Evolutionary conservation across 1,140 invertebrate genomes (phyloP), one percentile per base, ranked within the genome.

Genomic region (Drosophila seguyi): DNA sequence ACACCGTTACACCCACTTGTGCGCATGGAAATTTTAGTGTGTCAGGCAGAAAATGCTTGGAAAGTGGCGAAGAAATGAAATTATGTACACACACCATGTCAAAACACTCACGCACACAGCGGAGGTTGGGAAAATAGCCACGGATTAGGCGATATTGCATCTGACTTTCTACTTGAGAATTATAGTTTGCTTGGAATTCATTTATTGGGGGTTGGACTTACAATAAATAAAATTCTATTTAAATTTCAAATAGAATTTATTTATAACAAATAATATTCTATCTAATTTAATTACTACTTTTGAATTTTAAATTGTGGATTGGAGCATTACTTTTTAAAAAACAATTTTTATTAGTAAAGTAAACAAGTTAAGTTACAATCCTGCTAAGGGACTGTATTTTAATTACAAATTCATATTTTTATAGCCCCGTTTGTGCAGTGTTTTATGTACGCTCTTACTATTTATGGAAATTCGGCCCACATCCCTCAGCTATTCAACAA

Each of bases 31-130:
- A 80, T 72, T 83, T 83, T 60, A 71, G 77, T 76, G 65, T 84
- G 81, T 58, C 71, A 75, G 71, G 52, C 71, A 66, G 58, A 66
- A 73, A 81, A 82, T 63, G 58, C 55, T 62, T 68, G 65, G 60
- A 85, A 83, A 85, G 71, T 53, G 72, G 67, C 56, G n/a, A 58
- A 66, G 79, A 82, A 86, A 75, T 79, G 72, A 60, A 71, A 81
- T 75, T 78, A 74, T 82, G 68, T 52, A 62, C 53, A 67, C 10
- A 63, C 16, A 50, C 34, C 27, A 25, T 25, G 39, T 13, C 8
- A 45, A 57, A 44, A 61, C 31, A 48, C 67, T 31, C 39, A 48
- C 29, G 56, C 50, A 31, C 31, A 67, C 55, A 75, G 20, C 14
- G 10, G n/a, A 5, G 66, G 38, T 53, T n/a, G 22, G 47, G n/a